These are phyloP conservation scores for Microplitis deprimator DNA, from an alignment of 2,888 invertebrate genomes.

Conservation along the genomic window DNA sequence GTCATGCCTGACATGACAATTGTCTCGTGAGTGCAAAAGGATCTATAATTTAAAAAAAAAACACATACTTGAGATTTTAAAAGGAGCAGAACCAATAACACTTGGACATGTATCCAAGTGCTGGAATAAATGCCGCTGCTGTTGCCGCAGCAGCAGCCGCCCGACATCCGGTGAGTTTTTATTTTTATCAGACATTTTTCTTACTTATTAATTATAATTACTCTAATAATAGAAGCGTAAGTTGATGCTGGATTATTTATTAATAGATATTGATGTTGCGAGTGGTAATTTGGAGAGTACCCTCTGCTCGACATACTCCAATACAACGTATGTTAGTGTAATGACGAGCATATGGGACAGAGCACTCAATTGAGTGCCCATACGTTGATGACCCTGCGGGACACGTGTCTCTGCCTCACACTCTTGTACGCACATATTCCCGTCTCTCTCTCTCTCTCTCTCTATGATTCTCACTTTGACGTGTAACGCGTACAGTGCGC, in stretches of 20 bases:
- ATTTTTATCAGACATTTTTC: slow-evolving; percentile 4
- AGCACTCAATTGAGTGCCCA: slow-evolving; percentile 44
- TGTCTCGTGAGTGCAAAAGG: slow-evolving; percentile 41
- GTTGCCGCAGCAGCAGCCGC: slow-evolving; percentile 89
- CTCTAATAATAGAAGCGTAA: too few relatives aligned
- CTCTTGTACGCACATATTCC: slow-evolving; percentile 4
- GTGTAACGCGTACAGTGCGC: not conserved
- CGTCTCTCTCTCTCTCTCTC: slow-evolving; percentile 19
- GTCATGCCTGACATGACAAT: slow-evolving; percentile 40
- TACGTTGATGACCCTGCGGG: slow-evolving; percentile 45
- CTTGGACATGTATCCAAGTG: slow-evolving; percentile 86
- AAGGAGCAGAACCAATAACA: slow-evolving; percentile 67
- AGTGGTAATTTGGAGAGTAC: too few relatives aligned
- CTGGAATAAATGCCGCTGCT: slow-evolving; percentile 90
- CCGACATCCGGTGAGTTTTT: slow-evolving; percentile 84
- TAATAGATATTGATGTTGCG: too few relatives aligned
- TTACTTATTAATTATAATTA: not conserved
- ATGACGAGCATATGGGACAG: slow-evolving; percentile 31
- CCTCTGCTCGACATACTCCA: too few relatives aligned
- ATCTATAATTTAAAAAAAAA: slow-evolving; percentile 19
- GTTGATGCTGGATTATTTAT: too few relatives aligned
- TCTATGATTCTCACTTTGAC: not conserved
- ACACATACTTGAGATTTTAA: not conserved
- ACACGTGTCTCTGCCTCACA: slow-evolving; percentile 48
- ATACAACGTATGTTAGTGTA: too few relatives aligned